These are phyloP conservation scores for Sphaerodactylus townsendi DNA, from an alignment of 2,113 vertebrate species.

Conservation along the genomic window DNA sequence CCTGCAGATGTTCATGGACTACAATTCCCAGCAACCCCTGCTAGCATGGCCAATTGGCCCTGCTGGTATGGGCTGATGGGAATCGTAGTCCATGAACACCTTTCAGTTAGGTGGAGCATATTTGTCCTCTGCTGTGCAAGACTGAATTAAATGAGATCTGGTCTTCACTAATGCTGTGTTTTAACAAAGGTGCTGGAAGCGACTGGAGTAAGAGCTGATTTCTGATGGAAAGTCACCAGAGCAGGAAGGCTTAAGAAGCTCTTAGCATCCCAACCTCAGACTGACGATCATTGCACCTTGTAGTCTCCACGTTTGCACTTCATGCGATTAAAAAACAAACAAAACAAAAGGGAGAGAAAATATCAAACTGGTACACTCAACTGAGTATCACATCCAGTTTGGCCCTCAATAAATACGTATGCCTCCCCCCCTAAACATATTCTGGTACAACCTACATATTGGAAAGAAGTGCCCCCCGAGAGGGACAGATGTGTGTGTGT, in stretches of 20 bases:
- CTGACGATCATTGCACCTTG: neutral
- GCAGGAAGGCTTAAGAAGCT: neutral
- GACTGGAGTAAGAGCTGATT: too few relatives aligned
- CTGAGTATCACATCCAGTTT: neutral
- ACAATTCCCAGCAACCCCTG: too few relatives aligned
- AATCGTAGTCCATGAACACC: too few relatives aligned
- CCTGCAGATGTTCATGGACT: too few relatives aligned
- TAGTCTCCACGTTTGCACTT: neutral
- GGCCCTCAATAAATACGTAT: neutral
- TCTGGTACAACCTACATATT: neutral
- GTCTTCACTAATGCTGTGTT: neutral
- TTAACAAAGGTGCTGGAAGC: neutral
- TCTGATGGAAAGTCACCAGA: neutral
- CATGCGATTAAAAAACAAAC: neutral
- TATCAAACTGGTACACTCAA: too few relatives aligned
- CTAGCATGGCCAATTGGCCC: too few relatives aligned
- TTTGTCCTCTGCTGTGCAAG: neutral
- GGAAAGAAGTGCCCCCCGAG: neutral
- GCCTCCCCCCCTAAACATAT: neutral
- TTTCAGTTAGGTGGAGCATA: neutral
- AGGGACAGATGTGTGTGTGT: fast-evolving
- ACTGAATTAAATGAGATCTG: neutral
- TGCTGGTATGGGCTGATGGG: too few relatives aligned
- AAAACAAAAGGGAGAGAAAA: neutral
- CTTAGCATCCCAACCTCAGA: too few relatives aligned